Conservation (phyloP, 2,797 vertebrate genomes). For the Psittacula derbiana region DNA sequence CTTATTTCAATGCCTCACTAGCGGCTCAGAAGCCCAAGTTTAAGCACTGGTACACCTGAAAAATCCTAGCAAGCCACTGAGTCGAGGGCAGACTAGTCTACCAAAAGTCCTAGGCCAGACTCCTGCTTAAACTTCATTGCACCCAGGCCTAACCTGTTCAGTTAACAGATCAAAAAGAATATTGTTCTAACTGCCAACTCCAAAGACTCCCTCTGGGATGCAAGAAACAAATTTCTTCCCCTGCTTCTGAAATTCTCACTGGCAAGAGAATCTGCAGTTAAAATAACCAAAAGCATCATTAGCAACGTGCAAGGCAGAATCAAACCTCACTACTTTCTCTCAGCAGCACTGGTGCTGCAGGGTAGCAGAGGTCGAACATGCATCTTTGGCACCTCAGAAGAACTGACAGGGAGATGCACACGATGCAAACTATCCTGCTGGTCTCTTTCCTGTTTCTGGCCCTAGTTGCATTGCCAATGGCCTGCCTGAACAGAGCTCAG, state of each 20-base stretch:
- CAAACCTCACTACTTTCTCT: background rate
- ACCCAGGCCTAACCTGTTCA: constrained; percentile 1
- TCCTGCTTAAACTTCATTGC: background rate
- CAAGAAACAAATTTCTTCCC: constrained; percentile 39
- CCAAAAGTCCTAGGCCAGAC: background rate
- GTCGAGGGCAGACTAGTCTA: background rate
- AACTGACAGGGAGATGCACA: fast-evolving
- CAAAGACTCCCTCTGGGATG: constrained; percentile 5
- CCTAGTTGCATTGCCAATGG: fast-evolving
- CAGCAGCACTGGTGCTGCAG: fast-evolving
- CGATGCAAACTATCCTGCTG: fast-evolving
- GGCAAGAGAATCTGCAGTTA: background rate
- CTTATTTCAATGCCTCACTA: background rate
- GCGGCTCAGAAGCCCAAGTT: background rate
- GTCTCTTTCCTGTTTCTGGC: fast-evolving
- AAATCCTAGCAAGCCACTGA: background rate
- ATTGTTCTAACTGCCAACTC: constrained; percentile 59
- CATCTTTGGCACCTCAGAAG: background rate
- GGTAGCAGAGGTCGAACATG: background rate
- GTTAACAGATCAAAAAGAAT: constrained; percentile 51
- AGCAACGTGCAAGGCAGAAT: fast-evolving
- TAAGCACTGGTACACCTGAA: background rate
- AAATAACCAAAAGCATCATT: background rate
- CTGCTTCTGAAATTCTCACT: constrained; percentile 11
- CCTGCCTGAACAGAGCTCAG: background rate